Conservation (phyloP, 2,797 vertebrate species). For the Cuculus canorus region DNA sequence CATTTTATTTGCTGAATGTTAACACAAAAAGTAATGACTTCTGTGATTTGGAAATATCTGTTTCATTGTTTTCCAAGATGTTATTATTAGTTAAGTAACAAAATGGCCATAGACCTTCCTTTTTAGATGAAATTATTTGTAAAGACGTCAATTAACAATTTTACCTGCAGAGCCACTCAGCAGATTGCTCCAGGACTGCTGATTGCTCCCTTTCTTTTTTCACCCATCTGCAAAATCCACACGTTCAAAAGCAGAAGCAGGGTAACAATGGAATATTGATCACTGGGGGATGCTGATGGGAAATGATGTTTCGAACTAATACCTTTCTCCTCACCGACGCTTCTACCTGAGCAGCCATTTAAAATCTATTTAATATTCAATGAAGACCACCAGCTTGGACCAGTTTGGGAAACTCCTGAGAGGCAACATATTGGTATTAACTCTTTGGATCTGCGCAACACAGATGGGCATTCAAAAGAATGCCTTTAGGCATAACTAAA, state of each 20-base stretch:
- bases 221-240: background rate
- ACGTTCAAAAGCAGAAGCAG: background rate
- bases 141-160: background rate
- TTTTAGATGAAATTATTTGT: background rate
- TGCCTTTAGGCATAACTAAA: background rate
- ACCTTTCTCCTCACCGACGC: background rate
- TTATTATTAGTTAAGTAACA: background rate
- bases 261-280: background rate
- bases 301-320: background rate
- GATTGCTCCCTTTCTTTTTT: background rate
- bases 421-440: background rate
- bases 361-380: constrained; percentile 6
- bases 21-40: constrained; percentile 2
- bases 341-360: background rate
- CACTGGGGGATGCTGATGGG: background rate
- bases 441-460: background rate
- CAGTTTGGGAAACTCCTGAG: background rate
- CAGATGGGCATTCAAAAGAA: background rate
- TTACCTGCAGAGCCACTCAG: background rate
- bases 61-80: background rate
- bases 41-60: background rate
- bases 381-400: background rate
- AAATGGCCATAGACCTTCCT: background rate
- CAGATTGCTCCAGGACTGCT: background rate
- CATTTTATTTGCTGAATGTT: constrained; percentile 5